phyloP scores from a whole-genome alignment of 2,888 invertebrate genomes.

The Gisinianus flammeolus region DNA sequence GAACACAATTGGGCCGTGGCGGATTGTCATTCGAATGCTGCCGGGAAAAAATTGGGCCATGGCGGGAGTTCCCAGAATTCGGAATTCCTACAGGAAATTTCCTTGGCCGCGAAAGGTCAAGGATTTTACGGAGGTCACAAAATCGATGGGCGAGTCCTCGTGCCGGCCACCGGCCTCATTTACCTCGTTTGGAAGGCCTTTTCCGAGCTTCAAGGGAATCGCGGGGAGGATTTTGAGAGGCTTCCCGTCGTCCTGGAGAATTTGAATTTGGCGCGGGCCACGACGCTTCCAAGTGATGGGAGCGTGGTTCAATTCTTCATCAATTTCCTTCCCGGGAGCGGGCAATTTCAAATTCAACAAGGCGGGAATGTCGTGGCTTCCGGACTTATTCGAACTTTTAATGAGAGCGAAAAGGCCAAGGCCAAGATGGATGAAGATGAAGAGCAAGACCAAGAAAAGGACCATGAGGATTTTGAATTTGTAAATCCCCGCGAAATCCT shows the following conservation, averaged over 20 bases:
- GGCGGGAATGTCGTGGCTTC: neutral
- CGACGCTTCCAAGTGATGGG: constrained; percentile 61
- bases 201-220: neutral
- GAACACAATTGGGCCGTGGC: constrained; percentile 43
- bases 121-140: too few relatives aligned
- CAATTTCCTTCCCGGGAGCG: neutral
- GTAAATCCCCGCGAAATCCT: constrained; percentile 14
- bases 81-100: too few relatives aligned
- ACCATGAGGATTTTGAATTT: neutral
- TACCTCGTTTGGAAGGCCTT: neutral
- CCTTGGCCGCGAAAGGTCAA: too few relatives aligned
- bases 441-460: constrained; percentile 24
- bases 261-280: neutral
- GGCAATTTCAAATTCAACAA: neutral
- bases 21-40: too few relatives aligned
- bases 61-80: too few relatives aligned
- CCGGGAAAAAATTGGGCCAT: too few relatives aligned
- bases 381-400: neutral
- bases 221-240: constrained; percentile 67
- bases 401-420: too few relatives aligned
- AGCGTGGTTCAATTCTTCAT: neutral
- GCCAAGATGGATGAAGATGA: constrained; percentile 15
- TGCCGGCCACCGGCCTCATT: neutral
- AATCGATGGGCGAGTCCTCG: neutral
- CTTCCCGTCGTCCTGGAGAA: neutral